phyloP scores from a whole-genome alignment of 2,888 invertebrate genomes.

The Nasonovia ribisnigri region DNA sequence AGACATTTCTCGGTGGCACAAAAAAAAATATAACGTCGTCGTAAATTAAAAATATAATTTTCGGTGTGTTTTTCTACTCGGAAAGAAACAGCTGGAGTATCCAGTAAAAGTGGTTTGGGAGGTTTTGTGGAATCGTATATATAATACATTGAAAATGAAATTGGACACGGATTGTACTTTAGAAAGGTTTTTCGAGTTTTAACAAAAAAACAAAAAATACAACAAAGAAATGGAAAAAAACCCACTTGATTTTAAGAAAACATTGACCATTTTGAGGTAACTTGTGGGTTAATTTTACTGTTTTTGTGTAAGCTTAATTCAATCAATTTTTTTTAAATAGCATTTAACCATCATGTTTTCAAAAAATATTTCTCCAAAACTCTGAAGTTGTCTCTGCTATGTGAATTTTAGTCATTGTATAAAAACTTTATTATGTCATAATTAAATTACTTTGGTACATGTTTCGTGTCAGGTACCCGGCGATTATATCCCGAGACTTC shows the following conservation, averaged over 20 bases:
- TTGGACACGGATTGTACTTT: background rate
- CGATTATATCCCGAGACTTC: background rate
- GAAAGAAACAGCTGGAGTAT: conserved; percentile 13
- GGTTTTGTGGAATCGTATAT: background rate
- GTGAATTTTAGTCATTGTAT: background rate
- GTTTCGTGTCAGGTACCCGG: background rate
- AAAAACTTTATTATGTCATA: background rate
- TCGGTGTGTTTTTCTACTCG: background rate
- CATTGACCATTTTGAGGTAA: background rate
- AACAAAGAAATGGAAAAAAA: background rate
- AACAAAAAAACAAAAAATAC: background rate
- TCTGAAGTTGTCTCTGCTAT: background rate
- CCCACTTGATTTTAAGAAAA: background rate
- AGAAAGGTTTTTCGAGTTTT: background rate
- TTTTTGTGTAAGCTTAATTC: background rate
- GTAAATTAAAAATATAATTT: conserved; percentile 20
- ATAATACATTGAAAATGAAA: background rate
- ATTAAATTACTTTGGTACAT: background rate
- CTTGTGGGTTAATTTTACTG: background rate
- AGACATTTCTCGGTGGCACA: background rate
- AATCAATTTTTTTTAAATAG: background rate
- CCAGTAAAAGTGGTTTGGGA: background rate
- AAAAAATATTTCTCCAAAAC: background rate
- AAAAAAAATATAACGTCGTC: background rate
- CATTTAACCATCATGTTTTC: too few species aligned